Evolutionary conservation across 2,113 vertebrate species (phyloP).

Genomic region (Falcunculus frontatus): DNA sequence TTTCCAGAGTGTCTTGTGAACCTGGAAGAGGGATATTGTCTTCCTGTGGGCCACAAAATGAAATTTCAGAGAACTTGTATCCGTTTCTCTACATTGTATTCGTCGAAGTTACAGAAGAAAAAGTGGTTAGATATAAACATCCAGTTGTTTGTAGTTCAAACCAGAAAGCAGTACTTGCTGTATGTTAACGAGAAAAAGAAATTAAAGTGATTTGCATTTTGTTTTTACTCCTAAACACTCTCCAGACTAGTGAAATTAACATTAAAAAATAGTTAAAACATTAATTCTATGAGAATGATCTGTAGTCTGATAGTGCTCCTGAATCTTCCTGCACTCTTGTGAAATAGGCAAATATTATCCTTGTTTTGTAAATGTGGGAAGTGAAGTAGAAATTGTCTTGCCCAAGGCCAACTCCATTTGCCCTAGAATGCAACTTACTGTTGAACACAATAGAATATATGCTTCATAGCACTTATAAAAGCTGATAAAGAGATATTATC

Average conservation of each 20-base stretch:
- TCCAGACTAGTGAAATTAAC: not conserved
- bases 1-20: not conserved
- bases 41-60: not conserved
- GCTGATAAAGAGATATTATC: conserved; percentile 46
- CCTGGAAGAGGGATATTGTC: not conserved
- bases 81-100: not conserved
- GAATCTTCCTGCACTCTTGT: not conserved
- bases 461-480: conserved; percentile 18
- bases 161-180: not conserved
- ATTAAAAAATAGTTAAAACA: conserved; percentile 13
- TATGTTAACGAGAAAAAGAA: not conserved
- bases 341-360: conserved; percentile 36
- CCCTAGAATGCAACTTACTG: conserved; percentile 14
- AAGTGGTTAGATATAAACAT: not conserved
- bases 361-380: conserved; percentile 50
- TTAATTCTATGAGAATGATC: not conserved
- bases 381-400: conserved; percentile 51
- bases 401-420: conserved; percentile 38
- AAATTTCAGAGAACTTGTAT: not conserved
- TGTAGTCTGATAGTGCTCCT: not conserved
- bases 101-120: not conserved
- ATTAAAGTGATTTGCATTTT: not conserved
- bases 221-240: not conserved
- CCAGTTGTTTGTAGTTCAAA: not conserved
- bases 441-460: conserved; percentile 16